Conservation (phyloP, 64 coral and sea anemone genomes). For the Astreopora myriophthalma region DNA sequence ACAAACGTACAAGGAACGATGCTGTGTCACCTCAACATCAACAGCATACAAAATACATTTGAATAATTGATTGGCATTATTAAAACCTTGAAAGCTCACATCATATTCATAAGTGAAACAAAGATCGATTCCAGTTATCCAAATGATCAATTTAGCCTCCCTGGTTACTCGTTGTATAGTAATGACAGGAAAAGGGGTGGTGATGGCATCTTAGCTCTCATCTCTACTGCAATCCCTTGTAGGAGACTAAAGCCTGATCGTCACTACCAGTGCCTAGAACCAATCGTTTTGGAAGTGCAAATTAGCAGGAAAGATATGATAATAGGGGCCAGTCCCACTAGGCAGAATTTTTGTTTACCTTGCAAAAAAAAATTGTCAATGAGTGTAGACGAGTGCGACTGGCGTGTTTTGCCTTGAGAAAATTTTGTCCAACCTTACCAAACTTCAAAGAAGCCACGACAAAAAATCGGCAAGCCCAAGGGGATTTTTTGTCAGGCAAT, state of each 20-base stretch:
- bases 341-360: not conserved
- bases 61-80: conserved; percentile 26
- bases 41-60: conserved; percentile 66
- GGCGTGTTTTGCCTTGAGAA: not conserved
- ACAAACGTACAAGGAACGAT: not conserved
- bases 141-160: conserved; percentile 43
- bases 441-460: not conserved
- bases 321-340: not conserved
- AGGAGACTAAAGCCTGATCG: not conserved
- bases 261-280: conserved; percentile 2
- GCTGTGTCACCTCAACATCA: conserved; percentile 60
- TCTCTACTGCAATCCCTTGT: conserved; percentile 4
- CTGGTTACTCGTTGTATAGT: not conserved
- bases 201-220: conserved; percentile 29
- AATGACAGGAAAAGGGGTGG: conserved; percentile 56
- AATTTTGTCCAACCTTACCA: not conserved
- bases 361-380: not conserved
- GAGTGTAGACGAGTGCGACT: not conserved
- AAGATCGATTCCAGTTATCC: conserved; percentile 67
- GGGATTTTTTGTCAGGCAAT: no score
- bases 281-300: not conserved
- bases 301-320: not conserved
- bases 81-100: not conserved
- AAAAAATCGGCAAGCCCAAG: not conserved
- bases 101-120: conserved; percentile 63